Evolutionary conservation across 2,797 vertebrate genomes (phyloP).

Genomic region (Pangasius sanitwongsei): DNA sequence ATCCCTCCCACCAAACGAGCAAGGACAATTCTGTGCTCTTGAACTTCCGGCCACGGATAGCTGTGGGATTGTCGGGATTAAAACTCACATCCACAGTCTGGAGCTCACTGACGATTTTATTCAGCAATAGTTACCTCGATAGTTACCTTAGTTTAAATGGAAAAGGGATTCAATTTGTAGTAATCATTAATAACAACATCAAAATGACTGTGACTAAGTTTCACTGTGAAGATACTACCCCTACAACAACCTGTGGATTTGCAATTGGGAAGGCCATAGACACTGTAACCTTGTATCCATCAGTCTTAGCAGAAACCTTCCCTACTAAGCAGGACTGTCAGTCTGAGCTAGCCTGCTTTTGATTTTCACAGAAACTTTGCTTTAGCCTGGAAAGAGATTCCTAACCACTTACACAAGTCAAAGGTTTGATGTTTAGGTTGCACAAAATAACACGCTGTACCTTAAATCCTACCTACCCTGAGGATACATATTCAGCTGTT

Average conservation of each 20-base stretch:
- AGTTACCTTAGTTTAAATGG: neutral
- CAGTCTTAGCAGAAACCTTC: neutral
- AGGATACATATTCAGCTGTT: neutral
- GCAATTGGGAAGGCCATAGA: too few species aligned
- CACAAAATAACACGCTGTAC: neutral
- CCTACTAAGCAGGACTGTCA: neutral
- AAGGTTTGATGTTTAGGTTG: neutral
- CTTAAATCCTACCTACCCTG: neutral
- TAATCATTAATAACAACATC: neutral
- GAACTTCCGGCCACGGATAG: neutral
- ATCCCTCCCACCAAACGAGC: neutral
- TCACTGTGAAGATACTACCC: neutral
- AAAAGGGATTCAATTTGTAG: neutral
- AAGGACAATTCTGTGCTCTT: neutral
- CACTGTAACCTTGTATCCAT: neutral
- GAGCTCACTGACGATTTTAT: too few species aligned
- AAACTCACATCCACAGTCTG: neutral
- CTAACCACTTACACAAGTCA: neutral
- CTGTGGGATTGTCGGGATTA: neutral
- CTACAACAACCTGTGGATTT: neutral
- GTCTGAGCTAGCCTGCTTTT: neutral
- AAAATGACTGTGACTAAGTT: neutral
- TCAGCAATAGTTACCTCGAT: neutral
- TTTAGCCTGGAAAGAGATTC: neutral
- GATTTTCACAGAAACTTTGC: neutral